A percentile compares a stretch with the other conserved stretches of the same genome.
Conservation (phyloP, 30 jellyfish, hydroid and myxozoan species). For the Turritopsis dohrnii region DNA sequence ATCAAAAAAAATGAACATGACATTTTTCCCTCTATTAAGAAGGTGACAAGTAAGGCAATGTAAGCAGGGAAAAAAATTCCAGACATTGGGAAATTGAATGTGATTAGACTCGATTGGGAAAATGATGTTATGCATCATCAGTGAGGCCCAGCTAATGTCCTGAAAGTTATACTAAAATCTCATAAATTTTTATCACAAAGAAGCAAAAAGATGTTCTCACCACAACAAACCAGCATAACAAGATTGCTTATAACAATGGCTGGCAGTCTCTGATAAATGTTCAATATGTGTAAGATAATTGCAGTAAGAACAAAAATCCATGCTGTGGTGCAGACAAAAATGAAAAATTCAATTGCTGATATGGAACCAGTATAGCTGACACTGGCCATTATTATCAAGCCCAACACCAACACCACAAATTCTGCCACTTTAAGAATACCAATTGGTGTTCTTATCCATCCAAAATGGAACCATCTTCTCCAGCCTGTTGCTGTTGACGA, state of each 20-base stretch:
- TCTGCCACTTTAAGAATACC: slow-evolving; percentile 28
- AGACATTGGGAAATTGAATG: too few species aligned
- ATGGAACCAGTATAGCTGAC: not conserved
- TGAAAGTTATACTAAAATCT: too few species aligned
- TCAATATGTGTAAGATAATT: not conserved
- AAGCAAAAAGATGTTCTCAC: not conserved
- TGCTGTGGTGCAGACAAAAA: slow-evolving; percentile 21
- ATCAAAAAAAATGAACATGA: too few species aligned
- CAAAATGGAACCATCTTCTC: slow-evolving; percentile 26
- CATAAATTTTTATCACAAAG: too few species aligned
- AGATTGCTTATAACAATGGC: slow-evolving; percentile 25
- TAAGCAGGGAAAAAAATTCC: too few species aligned
- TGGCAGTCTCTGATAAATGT: slow-evolving; percentile 8
- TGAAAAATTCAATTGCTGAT: slow-evolving; percentile 16
- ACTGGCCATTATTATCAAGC: slow-evolving; percentile 15
- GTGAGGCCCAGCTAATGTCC: too few species aligned
- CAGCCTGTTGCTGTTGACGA: slow-evolving; percentile 13
- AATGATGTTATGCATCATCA: too few species aligned
- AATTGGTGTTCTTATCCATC: slow-evolving; percentile 23
- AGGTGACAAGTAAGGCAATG: too few species aligned
- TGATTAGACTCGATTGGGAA: too few species aligned
- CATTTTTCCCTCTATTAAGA: too few species aligned
- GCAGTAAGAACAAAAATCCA: slow-evolving; percentile 11
- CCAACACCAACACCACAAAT: slow-evolving; percentile 22
- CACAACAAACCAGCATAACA: slow-evolving; percentile 21